Base-by-base conservation (phyloP, 2,113 vertebrate genomes). In the Nymphicus hollandicus region DNA sequence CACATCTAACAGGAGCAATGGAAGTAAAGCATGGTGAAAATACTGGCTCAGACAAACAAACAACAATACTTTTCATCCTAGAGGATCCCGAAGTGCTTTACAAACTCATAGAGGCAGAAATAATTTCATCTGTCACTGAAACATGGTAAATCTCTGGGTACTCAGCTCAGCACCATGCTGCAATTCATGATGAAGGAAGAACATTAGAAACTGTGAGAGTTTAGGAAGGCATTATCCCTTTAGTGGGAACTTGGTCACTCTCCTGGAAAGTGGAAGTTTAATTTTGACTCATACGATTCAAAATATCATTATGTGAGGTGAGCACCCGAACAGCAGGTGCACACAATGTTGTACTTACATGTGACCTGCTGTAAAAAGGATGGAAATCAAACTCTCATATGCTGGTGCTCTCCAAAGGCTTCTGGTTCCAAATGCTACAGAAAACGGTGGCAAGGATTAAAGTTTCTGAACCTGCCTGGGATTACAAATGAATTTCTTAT, bases 1-100 rank as follows among this genome's bases (percentile, higher is more conserved):
- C 56, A 79, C 17, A 60, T 68, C 52, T 60, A 89, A 89, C 55
- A 91, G 76, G 13, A 95, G 64, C 46, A 68, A 71, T 31, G 11
- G 18, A 94, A 90, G 64, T 31, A 85, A 91, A 93, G 46, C 27
- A 41, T 2, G 3, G 79, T 66, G 47, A 94, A 96, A 94, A 83
- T 23, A 66, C n/a, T 20, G 25, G 24, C 73, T 87, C 65, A 93
- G 72, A 81, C 44, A 91, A 90, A 76, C 37, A 81, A 89, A 74
- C 56, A 86, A 20, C 31, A 72, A 3, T 7, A 39, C 5, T 60
- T 90, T 37, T 55, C 4, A 8, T 56, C 65, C 35, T 43, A 60
- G 72, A 78, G 55, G 35, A 84, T 88, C 60, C 33, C 61, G 35
- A 78, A 88, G 44, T 52, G 28, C 28, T 85, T 79, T n/a, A 60